These are phyloP conservation scores for Vanessa atalanta DNA, from an alignment of 1,140 invertebrate genomes.

Conservation along the genomic window DNA sequence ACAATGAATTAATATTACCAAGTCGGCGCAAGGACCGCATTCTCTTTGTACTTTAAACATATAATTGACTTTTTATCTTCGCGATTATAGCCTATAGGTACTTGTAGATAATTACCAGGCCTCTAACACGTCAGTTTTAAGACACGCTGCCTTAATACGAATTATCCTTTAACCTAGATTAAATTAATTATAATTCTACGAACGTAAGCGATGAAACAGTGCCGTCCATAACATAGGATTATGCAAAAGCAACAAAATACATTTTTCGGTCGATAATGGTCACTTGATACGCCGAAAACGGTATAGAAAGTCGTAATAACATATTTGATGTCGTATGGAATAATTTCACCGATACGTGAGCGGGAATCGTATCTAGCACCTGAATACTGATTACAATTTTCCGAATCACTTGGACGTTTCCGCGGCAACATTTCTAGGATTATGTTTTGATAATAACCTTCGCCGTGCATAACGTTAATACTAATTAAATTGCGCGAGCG, in stretches of 20 bases:
- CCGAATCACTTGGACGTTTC: conserved; percentile 18
- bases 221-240: conserved; percentile 39
- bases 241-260: conserved; percentile 41
- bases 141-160: conserved; percentile 10
- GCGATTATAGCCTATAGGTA: neutral
- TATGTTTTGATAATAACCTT: conserved; percentile 1
- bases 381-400: conserved; percentile 59
- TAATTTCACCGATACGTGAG: conserved; percentile 61
- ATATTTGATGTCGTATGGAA: conserved; percentile 52
- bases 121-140: neutral
- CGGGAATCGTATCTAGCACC: conserved; percentile 49
- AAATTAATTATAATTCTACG: conserved; percentile 41
- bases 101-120: neutral
- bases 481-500: conserved; percentile 15
- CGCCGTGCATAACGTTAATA: conserved; percentile 13
- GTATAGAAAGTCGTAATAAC: conserved; percentile 62
- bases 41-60: neutral
- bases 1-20: conserved; percentile 24
- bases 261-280: conserved; percentile 49
- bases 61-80: neutral
- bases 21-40: conserved; percentile 15
- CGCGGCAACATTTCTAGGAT: neutral
- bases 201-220: conserved; percentile 37
- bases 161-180: conserved; percentile 30
- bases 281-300: conserved; percentile 54